Evolutionary conservation across 2,113 vertebrate genomes (phyloP).

Genomic region (Paratilapia polleni): DNA sequence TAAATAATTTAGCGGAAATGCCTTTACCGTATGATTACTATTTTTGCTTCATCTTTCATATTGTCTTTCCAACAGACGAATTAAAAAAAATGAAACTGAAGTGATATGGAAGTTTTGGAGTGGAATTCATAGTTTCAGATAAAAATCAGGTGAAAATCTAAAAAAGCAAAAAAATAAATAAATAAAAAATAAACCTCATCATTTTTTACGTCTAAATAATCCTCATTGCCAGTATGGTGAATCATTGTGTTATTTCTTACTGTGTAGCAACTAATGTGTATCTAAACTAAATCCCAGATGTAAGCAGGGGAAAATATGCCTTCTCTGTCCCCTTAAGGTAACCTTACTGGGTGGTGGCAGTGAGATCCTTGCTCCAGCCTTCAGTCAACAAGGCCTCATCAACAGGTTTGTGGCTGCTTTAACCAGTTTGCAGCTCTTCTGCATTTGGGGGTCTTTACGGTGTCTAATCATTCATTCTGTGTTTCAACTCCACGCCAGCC

Average conservation of each 20-base stretch:
- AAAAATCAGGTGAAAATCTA: neutral
- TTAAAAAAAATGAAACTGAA: slow-evolving; percentile 19
- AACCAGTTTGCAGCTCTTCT: slow-evolving; percentile 78
- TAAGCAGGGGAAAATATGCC: neutral
- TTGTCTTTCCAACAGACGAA: slow-evolving; percentile 47
- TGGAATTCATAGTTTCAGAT: neutral
- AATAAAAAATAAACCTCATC: neutral
- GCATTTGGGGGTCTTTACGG: slow-evolving; percentile 85
- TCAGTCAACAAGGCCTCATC: slow-evolving; percentile 10
- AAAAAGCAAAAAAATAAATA: neutral
- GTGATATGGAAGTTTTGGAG: neutral
- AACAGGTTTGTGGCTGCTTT: slow-evolving; percentile 56
- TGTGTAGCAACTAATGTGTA: neutral
- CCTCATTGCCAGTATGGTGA: no score
- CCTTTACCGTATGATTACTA: slow-evolving; percentile 70
- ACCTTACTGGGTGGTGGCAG: neutral
- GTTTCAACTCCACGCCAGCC: slow-evolving; percentile 86
- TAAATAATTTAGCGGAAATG: slow-evolving; percentile 76
- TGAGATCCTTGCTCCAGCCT: neutral
- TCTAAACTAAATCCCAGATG: neutral
- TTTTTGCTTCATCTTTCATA: slow-evolving; percentile 52
- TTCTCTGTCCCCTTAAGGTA: neutral
- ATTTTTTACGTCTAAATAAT: neutral
- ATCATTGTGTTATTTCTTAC: neutral
- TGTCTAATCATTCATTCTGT: slow-evolving; percentile 90